phyloP scores from a whole-genome alignment of 2,797 vertebrate species.

The Spinibarbus caldwelli region DNA sequence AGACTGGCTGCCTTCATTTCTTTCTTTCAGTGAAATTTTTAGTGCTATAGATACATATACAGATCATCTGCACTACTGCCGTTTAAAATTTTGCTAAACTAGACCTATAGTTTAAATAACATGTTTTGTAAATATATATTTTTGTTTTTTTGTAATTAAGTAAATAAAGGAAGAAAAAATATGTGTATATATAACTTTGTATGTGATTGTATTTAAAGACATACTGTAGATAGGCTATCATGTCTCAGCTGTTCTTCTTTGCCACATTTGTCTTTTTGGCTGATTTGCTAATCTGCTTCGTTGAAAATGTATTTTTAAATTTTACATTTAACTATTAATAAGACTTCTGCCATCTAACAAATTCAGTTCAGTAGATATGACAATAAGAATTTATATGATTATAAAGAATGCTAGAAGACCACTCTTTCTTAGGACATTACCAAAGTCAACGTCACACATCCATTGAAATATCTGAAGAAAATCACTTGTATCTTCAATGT shows the following conservation, averaged over 20 bases:
- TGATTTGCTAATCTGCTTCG: no score
- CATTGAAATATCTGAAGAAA: constrained; percentile 21
- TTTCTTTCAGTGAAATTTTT: neutral
- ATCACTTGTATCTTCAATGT: constrained; percentile 2
- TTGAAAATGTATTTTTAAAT: no score
- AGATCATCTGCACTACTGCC: neutral
- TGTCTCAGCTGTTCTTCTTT: no score
- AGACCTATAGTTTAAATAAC: neutral
- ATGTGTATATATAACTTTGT: no score
- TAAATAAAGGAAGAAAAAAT: no score
- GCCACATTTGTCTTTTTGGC: no score
- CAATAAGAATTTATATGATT: neutral
- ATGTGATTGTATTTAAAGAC: no score
- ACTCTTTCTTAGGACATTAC: neutral
- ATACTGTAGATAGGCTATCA: no score
- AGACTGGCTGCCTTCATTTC: constrained; percentile 6
- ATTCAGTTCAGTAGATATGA: neutral
- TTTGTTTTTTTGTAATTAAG: no score
- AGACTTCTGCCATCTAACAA: no score
- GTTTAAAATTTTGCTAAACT: neutral
- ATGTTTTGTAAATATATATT: no score
- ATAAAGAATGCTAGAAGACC: neutral
- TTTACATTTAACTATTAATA: no score
- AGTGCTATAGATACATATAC: neutral
- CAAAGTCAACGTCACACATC: neutral